Evolutionary conservation across 1,140 invertebrate genomes (phyloP), one percentile per base, ranked within the genome.

Genomic region (Anastatus disparis): DNA sequence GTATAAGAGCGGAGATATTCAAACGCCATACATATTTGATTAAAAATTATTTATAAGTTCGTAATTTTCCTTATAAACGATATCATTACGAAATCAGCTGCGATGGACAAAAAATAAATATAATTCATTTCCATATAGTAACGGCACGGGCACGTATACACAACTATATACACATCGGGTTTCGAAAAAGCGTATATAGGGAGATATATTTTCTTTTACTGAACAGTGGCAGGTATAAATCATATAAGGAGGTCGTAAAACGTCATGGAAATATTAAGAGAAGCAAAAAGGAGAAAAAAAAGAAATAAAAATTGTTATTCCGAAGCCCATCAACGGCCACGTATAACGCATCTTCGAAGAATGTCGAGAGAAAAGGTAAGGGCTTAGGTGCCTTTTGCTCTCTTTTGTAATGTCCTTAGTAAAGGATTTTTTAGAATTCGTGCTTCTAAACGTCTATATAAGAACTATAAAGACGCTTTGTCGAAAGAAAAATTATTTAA

Each of bases 391-490:
- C n/a, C 75, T 10, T 35, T 74, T 38, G 74, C 71, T 77, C 74
- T 74, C 66, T 76, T 81, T 81, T 80, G 79, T 78, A 77, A 79
- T 65, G 72, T 66, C 73, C 64, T 71, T 68, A 74, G 78, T 80
- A 75, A 81, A 80, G 75, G 75, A 67, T 79, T 77, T 59, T 35
- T 35, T 35, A 35, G 31, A 1, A 3, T 58, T 67, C n/a, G n/a
- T n/a, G n/a, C n/a, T n/a, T n/a, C n/a, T n/a, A n/a, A n/a, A n/a
- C n/a, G n/a, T n/a, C n/a, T n/a, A n/a, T n/a, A n/a, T n/a, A n/a
- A n/a, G n/a, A n/a, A n/a, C n/a, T n/a, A n/a, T n/a, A n/a, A n/a
- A n/a, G n/a, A n/a, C n/a, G 29, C 53, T 67, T 55, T 38, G 8
- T 48, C 8, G 27, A 46, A 46, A 35, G 26, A 50, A 3, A 52